Percentiles rank a stretch among this genome's conserved stretches.
phyloP scores from a whole-genome alignment of 2,797 vertebrate genomes.

The Toxotes lorentzi region DNA sequence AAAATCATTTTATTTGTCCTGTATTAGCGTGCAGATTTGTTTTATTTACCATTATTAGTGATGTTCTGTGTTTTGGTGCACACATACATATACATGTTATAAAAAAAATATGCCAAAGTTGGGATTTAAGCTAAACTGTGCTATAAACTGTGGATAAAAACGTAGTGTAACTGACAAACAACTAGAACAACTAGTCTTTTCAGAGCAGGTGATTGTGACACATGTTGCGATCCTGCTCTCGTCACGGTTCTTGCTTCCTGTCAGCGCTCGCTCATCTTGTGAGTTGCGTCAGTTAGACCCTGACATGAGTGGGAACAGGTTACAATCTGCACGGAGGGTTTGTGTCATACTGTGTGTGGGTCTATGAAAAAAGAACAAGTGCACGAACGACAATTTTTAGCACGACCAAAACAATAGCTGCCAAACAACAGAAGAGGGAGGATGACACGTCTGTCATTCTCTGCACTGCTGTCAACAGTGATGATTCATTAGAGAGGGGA shows the following conservation, averaged over 20 bases:
- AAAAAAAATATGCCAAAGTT: not conserved
- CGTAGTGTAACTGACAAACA: not conserved
- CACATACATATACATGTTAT: not conserved
- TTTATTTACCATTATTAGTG: not conserved
- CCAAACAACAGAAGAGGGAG: slow-evolving; percentile 51
- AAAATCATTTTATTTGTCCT: not conserved
- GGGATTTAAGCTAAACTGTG: not conserved
- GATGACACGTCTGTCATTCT: slow-evolving; percentile 77
- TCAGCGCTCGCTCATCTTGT: slow-evolving; percentile 35
- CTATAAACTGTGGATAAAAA: not conserved
- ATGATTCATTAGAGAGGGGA: slow-evolving; percentile 61
- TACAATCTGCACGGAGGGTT: slow-evolving; percentile 23
- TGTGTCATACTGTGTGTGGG: slow-evolving; percentile 67
- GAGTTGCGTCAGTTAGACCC: slow-evolving; percentile 48
- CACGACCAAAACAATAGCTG: slow-evolving; percentile 62
- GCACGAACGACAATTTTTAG: slow-evolving; percentile 34
- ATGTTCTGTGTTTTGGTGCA: not conserved
- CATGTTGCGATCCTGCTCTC: slow-evolving; percentile 9
- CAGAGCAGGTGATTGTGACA: slow-evolving; percentile 53
- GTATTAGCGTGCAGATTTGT: not conserved
- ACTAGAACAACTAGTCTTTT: not conserved
- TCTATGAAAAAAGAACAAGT: slow-evolving; percentile 48
- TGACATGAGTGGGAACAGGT: slow-evolving; percentile 45
- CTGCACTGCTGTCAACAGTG: slow-evolving; percentile 45
- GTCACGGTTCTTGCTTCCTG: slow-evolving; percentile 50